Evolutionary conservation across 37 sponge, comb jelly and placozoan species (phyloP), one percentile per base, ranked within the genome.

Genomic region (Dysidea cf. avara): DNA sequence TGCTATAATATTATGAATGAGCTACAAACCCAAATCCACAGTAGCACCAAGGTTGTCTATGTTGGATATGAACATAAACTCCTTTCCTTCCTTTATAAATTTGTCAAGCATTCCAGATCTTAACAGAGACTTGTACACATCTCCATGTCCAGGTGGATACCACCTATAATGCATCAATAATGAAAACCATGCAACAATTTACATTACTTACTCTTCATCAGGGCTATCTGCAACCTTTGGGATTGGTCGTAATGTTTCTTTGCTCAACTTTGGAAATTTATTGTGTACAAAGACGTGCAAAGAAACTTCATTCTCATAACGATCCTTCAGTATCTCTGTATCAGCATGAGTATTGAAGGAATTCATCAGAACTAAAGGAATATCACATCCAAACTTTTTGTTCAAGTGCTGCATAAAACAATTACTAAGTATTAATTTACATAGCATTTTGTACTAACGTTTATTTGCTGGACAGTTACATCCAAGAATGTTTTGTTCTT

Each of bases 131-230:
- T 62, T 56, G 39, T 97, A 97, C 3, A 94, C 46, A 78, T 97
- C 99, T 46, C 99, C 99, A 73, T 97, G 99, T 35, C 99, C 99
- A 52, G 99, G 99, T 7, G 99, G 99, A 50, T 97, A 97, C 95
- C 95, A 97, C 59, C 83, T 86, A 47, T 9, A 22, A 0, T 11
- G 76, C 25, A n/a, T n/a, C n/a, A n/a, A n/a, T n/a, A 32, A 82
- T 48, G 11, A 36, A 80, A 3, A 83, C 31, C 17, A 17, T 70
- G 7, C 4, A 20, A 52, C 26, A 25, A 11, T 21, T 22, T 28
- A 25, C 7, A 69, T n/a, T n/a, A n/a, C n/a, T 43, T 43, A 43
- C 46, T 9, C 5, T 5, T 9, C 9, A 9, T 43, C 12, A 13
- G 57, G 57, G 57, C 32, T 7, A 30, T 87, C 66, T 7, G 80